A percentile compares a stretch with the other conserved stretches of the same genome.
These are phyloP conservation scores for Semicossyphus pulcher DNA, from an alignment of 2,113 vertebrate genomes.

Conservation along the genomic window DNA sequence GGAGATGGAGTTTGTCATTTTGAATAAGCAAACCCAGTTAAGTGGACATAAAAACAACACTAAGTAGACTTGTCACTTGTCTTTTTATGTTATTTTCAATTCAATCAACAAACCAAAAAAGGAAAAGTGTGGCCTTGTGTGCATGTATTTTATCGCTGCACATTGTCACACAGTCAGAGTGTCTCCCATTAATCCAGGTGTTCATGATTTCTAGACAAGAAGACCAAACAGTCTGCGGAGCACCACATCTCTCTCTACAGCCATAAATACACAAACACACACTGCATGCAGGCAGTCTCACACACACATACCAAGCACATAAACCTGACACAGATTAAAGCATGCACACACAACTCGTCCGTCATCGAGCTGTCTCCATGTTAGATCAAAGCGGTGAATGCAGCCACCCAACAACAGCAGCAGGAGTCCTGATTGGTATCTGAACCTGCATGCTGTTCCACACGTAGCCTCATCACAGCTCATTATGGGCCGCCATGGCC, in stretches of 20 bases:
- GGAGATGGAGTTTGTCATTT: not conserved
- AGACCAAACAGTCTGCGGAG: not conserved
- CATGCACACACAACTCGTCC: slow-evolving; percentile 13
- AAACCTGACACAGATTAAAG: not conserved
- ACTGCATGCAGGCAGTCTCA: not conserved
- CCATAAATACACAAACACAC: not conserved
- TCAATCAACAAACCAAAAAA: not conserved
- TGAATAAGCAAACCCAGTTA: no score
- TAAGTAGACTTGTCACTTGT: no score
- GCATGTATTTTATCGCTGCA: not conserved
- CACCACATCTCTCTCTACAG: not conserved
- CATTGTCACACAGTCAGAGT: not conserved
- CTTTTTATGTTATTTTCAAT: not conserved
- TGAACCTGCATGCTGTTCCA: slow-evolving; percentile 53
- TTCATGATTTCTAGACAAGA: not conserved
- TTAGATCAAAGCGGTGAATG: slow-evolving; percentile 41
- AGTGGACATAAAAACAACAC: no score
- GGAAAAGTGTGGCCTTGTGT: not conserved
- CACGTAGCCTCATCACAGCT: slow-evolving; percentile 63
- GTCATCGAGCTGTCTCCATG: not conserved
- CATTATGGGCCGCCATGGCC: slow-evolving; percentile 42
- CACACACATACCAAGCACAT: not conserved
- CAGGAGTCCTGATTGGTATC: slow-evolving; percentile 56
- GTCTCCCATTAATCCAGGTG: not conserved
- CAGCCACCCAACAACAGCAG: not conserved